Conservation (phyloP, 2,888 invertebrate species). For the Clivina fossor region DNA sequence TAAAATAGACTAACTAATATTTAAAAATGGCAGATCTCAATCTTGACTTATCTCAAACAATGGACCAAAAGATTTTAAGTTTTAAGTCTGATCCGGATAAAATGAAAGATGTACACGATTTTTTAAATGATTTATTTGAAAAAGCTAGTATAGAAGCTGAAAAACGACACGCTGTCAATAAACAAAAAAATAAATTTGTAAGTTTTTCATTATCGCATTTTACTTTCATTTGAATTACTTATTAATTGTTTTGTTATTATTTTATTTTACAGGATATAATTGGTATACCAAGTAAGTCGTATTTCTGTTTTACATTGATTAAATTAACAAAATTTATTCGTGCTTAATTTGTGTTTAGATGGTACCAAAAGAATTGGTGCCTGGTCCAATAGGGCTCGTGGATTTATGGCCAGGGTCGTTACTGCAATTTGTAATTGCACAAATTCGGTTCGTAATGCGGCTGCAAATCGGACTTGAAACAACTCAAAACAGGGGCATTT, state of each 20-base stretch:
- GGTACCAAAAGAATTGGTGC: conserved; percentile 52
- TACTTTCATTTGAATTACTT: not conserved
- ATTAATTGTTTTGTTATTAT: not conserved
- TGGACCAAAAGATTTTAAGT: conserved; percentile 48
- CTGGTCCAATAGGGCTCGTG: conserved; percentile 51
- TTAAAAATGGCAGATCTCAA: conserved; percentile 47
- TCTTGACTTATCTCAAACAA: conserved; percentile 47
- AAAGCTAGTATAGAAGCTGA: conserved; percentile 51
- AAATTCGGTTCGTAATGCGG: conserved; percentile 51
- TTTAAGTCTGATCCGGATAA: conserved; percentile 52
- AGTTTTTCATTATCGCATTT: too few relatives aligned
- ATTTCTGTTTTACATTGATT: conserved; percentile 16
- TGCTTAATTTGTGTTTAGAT: conserved; percentile 45
- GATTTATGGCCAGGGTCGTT: conserved; percentile 52
- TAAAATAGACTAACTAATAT: conserved; percentile 16
- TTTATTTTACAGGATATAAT: conserved; percentile 46
- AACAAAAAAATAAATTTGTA: conserved; percentile 48
- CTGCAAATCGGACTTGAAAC: conserved; percentile 48
- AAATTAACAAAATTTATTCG: conserved; percentile 9
- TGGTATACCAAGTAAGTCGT: conserved; percentile 50
- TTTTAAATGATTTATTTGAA: conserved; percentile 50
- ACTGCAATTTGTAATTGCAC: conserved; percentile 55
- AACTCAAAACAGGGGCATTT: too few relatives aligned
- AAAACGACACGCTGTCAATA: conserved; percentile 39
- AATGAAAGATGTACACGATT: conserved; percentile 51